Evolutionary conservation across 2,888 invertebrate genomes (phyloP).

Genomic region (Serripes groenlandicus): DNA sequence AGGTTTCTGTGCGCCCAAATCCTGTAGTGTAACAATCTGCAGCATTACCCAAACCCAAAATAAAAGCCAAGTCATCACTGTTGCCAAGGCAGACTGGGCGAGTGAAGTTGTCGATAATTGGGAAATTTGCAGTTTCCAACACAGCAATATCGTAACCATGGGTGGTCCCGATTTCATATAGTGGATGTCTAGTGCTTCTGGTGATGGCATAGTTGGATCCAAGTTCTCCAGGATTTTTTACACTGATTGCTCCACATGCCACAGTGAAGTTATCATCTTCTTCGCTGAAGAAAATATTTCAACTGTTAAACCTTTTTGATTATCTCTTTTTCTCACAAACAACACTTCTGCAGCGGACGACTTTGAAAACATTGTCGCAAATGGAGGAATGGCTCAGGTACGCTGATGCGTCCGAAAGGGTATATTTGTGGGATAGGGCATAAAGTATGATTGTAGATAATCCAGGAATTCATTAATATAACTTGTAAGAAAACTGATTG

Average conservation of each 20-base stretch:
- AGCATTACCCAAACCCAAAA: neutral
- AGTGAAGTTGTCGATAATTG: constrained; percentile 23
- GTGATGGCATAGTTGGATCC: neutral
- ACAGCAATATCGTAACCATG: constrained; percentile 7
- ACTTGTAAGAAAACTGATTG: no score
- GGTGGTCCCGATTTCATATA: neutral
- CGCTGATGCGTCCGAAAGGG: no score
- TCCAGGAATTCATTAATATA: no score
- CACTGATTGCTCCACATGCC: neutral
- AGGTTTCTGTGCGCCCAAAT: neutral
- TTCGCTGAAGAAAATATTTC: no score
- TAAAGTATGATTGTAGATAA: no score
- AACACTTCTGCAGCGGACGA: no score
- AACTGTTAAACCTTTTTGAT: no score
- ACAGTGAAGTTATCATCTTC: no score
- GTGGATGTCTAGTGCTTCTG: neutral
- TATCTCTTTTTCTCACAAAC: no score
- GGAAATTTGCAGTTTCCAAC: neutral
- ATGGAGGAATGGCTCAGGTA: no score
- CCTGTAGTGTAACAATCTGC: constrained; percentile 19
- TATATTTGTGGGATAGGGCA: no score
- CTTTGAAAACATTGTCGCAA: no score
- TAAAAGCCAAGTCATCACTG: neutral
- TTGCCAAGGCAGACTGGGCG: constrained; percentile 18
- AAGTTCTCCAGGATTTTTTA: neutral